phyloP scores from a whole-genome alignment of 2,113 vertebrate genomes.

The Dasyurus viverrinus region DNA sequence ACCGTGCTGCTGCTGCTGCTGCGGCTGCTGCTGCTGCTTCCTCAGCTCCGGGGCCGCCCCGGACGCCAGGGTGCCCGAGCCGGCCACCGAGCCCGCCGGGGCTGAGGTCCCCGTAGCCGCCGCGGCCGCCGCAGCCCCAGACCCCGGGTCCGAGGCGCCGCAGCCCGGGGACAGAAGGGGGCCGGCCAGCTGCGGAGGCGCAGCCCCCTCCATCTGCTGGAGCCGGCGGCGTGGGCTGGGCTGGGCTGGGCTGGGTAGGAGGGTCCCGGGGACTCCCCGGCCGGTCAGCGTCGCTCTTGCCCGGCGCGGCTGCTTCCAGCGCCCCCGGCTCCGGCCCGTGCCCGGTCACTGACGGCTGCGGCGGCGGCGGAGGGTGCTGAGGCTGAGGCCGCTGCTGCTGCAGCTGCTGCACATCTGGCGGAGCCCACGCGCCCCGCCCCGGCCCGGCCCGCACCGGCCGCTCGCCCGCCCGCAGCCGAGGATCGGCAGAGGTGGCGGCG shows the following conservation, averaged over 20 bases:
- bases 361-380: not conserved
- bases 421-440: conserved; percentile 66
- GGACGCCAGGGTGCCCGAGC: conserved; percentile 55
- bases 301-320: not conserved
- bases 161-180: conserved; percentile 36
- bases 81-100: conserved; percentile 31
- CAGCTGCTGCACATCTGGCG: conserved; percentile 60
- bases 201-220: conserved; percentile 75
- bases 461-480: conserved; percentile 56
- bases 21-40: not conserved
- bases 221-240: conserved; percentile 31
- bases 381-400: not conserved
- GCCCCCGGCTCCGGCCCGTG: not conserved
- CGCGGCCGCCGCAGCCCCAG: conserved; percentile 58
- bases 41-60: conserved; percentile 40
- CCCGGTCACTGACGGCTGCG: not conserved
- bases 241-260: conserved; percentile 1
- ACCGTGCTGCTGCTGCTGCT: conserved; percentile 81
- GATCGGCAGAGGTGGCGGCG: conserved; percentile 70
- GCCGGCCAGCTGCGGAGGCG: conserved; percentile 58
- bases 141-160: conserved; percentile 51
- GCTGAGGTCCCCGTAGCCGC: not conserved
- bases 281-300: not conserved
- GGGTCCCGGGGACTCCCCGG: conserved; percentile 18
- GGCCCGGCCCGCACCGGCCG: conserved; percentile 53